Conservation (phyloP, 2,888 invertebrate genomes). For the Pristionchus entomophagus region DNA sequence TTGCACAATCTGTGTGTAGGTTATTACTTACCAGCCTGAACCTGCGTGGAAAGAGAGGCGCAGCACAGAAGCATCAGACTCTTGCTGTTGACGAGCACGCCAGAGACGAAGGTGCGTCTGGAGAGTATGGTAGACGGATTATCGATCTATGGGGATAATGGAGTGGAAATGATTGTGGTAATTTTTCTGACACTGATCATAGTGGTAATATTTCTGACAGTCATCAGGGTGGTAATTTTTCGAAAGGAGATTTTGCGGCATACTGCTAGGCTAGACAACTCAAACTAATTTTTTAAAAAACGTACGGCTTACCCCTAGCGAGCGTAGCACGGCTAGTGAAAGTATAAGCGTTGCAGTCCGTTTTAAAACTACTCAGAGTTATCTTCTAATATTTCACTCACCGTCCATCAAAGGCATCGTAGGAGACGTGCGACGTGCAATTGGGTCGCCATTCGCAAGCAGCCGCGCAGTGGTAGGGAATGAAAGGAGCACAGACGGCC, state of each 20-base stretch:
- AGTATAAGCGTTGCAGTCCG: no score
- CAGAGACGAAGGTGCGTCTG: constrained; percentile 70
- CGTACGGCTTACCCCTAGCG: no score
- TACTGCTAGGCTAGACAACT: no score
- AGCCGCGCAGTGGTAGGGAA: constrained; percentile 68
- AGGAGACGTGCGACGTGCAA: constrained; percentile 65
- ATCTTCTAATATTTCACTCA: neutral
- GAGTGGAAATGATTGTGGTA: no score
- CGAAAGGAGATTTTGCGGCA: no score
- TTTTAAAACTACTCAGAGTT: no score
- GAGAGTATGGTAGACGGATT: constrained; percentile 57
- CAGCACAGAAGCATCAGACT: constrained; percentile 72
- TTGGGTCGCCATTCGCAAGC: constrained; percentile 71
- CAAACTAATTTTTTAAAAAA: no score
- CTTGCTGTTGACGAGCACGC: constrained; percentile 70
- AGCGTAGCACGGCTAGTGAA: no score
- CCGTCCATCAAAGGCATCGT: constrained; percentile 58
- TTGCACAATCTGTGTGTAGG: neutral
- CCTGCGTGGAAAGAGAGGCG: constrained; percentile 70
- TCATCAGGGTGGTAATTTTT: no score
- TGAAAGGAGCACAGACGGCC: constrained; percentile 73
- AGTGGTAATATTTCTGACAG: no score
- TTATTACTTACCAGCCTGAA: constrained; percentile 60
- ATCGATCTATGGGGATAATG: constrained; percentile 49
- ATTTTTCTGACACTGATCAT: no score